Percentiles rank a stretch among this genome's conserved stretches.
These are phyloP conservation scores for Whitmania pigra DNA, from an alignment of 1,140 invertebrate species.

Conservation along the genomic window DNA sequence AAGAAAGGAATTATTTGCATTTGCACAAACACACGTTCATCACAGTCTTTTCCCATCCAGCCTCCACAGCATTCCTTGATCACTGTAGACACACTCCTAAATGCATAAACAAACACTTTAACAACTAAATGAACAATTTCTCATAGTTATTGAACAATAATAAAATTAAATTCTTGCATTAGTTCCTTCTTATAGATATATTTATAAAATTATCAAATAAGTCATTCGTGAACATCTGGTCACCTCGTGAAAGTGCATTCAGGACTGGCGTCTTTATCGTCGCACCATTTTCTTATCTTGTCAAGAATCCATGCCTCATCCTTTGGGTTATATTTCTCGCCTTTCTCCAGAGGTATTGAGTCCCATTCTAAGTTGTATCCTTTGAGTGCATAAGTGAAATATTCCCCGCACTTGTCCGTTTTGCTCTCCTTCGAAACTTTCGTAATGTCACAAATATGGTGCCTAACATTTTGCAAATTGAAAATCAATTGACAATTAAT, in stretches of 20 bases:
- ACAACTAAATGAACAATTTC: too few species aligned
- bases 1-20: neutral
- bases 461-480: neutral
- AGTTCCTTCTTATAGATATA: too few species aligned
- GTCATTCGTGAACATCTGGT: too few species aligned
- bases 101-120: neutral
- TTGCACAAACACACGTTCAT: conserved; percentile 7
- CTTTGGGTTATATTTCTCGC: neutral
- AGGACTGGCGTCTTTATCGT: conserved; percentile 9
- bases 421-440: neutral
- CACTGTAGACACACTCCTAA: neutral
- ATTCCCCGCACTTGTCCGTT: conserved; percentile 6
- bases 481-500: too few species aligned
- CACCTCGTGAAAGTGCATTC: conserved; percentile 7
- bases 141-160: too few species aligned
- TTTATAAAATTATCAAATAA: too few species aligned
- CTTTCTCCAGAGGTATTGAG: neutral
- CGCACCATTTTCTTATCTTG: conserved; percentile 6
- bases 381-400: conserved; percentile 3
- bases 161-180: too few species aligned
- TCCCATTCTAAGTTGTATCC: conserved; percentile 5
- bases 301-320: neutral
- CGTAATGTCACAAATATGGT: conserved; percentile 7
- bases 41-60: neutral
- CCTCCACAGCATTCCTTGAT: conserved; percentile 5